Evolutionary conservation across 2,113 vertebrate species (phyloP).

Genomic region (Apteryx mantelli): DNA sequence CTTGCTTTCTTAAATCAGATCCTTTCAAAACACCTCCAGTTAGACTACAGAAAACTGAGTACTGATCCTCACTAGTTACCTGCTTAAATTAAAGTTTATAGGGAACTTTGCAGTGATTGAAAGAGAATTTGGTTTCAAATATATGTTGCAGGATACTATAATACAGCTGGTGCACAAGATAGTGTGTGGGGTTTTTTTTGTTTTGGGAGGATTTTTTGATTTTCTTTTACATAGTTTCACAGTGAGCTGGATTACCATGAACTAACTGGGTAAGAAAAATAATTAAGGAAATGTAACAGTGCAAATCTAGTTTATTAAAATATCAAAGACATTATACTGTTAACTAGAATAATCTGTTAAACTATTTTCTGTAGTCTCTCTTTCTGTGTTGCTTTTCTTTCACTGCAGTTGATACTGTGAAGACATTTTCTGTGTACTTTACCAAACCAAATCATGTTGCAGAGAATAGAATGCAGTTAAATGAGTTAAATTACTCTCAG

Average conservation of each 20-base stretch:
- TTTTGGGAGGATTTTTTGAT: too few species aligned
- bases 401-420: neutral
- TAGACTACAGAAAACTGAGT: neutral
- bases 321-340: neutral
- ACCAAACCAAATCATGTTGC: slow-evolving; percentile 40
- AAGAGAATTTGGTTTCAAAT: neutral
- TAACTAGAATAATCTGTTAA: neutral
- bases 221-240: neutral
- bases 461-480: slow-evolving; percentile 38
- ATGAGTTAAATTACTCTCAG: slow-evolving; percentile 35
- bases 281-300: neutral
- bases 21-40: neutral
- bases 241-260: neutral
- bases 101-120: neutral
- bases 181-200: neutral
- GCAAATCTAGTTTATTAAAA: neutral
- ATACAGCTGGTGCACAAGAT: neutral
- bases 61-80: neutral
- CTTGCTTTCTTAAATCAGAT: neutral
- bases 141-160: neutral
- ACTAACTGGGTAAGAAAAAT: neutral
- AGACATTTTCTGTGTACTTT: neutral
- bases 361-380: neutral
- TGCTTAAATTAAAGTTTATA: neutral
- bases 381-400: neutral